phyloP scores from a whole-genome alignment of 23 tunicate species.

The Oikopleura dioica region DNA sequence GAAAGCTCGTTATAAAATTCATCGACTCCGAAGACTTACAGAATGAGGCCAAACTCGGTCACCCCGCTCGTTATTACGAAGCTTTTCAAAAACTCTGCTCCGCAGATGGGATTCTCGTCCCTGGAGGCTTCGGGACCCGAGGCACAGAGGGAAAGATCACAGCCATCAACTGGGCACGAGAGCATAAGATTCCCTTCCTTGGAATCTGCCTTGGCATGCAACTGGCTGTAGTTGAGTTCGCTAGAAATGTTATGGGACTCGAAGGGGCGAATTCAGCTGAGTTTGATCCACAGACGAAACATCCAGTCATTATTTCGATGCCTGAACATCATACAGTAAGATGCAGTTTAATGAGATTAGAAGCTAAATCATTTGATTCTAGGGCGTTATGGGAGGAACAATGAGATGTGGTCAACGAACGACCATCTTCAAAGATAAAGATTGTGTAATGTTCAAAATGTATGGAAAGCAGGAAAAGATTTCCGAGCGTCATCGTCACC shows the following conservation, averaged over 20 bases:
- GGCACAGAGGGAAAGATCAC: constrained; percentile 65
- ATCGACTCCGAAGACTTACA: neutral
- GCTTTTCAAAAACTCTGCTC: neutral
- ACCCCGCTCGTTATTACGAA: neutral
- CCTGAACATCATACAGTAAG: constrained; percentile 92
- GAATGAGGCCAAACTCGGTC: neutral
- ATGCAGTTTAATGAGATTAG: too few species aligned
- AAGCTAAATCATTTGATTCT: too few species aligned
- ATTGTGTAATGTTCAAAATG: constrained; percentile 20
- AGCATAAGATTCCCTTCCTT: constrained; percentile 35
- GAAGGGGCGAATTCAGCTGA: constrained; percentile 83
- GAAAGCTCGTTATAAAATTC: constrained; percentile 28
- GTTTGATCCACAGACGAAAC: constrained; percentile 27
- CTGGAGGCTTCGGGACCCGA: constrained; percentile 73
- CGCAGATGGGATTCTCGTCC: constrained; percentile 71
- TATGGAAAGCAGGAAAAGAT: constrained; percentile 19
- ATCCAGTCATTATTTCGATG: constrained; percentile 83
- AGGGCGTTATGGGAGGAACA: constrained; percentile 84
- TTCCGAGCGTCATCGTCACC: constrained; percentile 70
- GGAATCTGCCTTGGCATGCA: constrained; percentile 82
- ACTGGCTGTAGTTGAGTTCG: constrained; percentile 69
- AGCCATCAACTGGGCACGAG: constrained; percentile 69
- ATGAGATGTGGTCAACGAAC: constrained; percentile 64
- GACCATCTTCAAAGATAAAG: constrained; percentile 37
- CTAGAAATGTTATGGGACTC: constrained; percentile 41